phyloP scores from a whole-genome alignment of 1,140 invertebrate species.

The Caenorhabditis brenneri region DNA sequence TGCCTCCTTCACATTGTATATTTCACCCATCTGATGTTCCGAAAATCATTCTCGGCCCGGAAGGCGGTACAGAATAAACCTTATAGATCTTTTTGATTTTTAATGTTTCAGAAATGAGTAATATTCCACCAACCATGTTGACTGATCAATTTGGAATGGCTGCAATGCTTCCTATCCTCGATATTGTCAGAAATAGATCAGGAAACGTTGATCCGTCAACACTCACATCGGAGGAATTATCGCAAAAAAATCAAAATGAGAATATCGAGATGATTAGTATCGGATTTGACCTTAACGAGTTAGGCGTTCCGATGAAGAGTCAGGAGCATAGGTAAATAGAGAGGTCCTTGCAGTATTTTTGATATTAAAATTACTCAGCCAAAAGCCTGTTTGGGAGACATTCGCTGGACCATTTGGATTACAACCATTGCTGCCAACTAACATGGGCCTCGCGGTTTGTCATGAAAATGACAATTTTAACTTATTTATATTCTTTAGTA shows the following conservation, averaged over 20 bases:
- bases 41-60: not conserved
- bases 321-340: not conserved
- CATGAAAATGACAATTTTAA: not conserved
- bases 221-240: not conserved
- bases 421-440: not conserved
- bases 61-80: not conserved
- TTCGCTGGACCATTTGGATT: not conserved
- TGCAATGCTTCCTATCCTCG: not conserved
- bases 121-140: not conserved
- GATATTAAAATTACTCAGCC: not conserved
- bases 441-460: not conserved
- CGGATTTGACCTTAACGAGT: slow-evolving; percentile 7
- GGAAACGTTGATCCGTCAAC: not conserved
- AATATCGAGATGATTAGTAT: slow-evolving; percentile 1
- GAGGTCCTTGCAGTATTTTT: not conserved
- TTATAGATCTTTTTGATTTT: too few relatives aligned
- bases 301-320: not conserved
- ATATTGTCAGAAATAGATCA: not conserved
- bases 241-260: not conserved
- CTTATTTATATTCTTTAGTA: not conserved
- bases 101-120: not conserved
- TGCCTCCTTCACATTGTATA: not conserved
- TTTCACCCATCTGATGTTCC: slow-evolving; percentile 16
- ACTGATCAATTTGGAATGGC: slow-evolving; percentile 6
- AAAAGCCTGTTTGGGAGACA: not conserved